Percentiles rank a stretch among this genome's conserved stretches.
These are phyloP conservation scores for Rhamphomyia laevipes DNA, from an alignment of 2,888 invertebrate species.

Conservation along the genomic window DNA sequence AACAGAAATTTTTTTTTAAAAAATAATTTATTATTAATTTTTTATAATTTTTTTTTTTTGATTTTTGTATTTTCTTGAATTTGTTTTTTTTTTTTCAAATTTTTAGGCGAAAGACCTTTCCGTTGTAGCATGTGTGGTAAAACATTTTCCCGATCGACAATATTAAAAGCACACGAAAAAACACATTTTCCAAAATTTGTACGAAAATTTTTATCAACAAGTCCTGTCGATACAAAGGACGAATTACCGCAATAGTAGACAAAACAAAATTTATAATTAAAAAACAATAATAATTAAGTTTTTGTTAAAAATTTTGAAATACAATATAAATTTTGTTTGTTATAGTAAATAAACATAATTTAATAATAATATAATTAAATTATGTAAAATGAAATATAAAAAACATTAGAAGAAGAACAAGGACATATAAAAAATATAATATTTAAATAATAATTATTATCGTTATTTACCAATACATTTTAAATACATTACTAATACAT, in stretches of 20 bases:
- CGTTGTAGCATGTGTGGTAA: constrained; percentile 81
- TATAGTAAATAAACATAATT: no score
- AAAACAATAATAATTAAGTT: constrained; percentile 5
- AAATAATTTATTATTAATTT: constrained; percentile 1
- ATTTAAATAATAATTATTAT: not conserved
- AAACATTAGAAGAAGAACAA: not conserved
- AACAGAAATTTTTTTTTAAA: no score
- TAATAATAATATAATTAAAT: no score
- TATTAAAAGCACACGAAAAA: constrained; percentile 85
- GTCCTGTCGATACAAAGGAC: constrained; percentile 72
- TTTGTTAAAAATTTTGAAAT: constrained; percentile 1
- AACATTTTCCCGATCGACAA: constrained; percentile 82
- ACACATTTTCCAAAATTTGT: constrained; percentile 87
- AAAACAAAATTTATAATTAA: not conserved
- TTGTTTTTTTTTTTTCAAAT: not conserved
- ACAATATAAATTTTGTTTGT: no score
- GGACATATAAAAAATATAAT: constrained; percentile 1
- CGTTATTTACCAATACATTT: no score
- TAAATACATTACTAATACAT: no score
- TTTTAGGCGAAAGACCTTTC: constrained; percentile 71
- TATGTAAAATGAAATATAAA: constrained; percentile 4
- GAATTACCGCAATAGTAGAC: constrained; percentile 62
- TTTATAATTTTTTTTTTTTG: constrained; percentile 4
- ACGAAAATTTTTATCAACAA: constrained; percentile 78
- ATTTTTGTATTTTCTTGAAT: constrained; percentile 3